Percentiles rank a stretch among this genome's conserved stretches.
Conservation (phyloP, 2,113 vertebrate genomes). For the Conger conger region DNA sequence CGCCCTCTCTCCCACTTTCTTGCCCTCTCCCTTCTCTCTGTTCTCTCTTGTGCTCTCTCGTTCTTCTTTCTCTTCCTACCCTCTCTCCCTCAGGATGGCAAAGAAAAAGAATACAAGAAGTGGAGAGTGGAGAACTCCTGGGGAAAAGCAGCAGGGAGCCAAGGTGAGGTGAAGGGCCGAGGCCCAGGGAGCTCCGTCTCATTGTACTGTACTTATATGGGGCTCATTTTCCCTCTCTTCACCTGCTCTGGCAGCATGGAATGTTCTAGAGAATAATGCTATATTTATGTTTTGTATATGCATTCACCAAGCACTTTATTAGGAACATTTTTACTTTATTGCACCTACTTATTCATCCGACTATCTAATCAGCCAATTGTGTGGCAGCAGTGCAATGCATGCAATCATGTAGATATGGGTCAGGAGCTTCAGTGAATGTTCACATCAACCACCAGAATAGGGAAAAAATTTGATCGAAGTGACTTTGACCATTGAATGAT, state of each 20-base stretch:
- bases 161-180: conserved; percentile 62
- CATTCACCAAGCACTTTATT: too few relatives aligned
- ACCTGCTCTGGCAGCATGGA: not conserved
- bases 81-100: conserved; percentile 64
- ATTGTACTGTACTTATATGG: not conserved
- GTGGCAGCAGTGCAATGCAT: too few relatives aligned
- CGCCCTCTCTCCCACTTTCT: too few relatives aligned
- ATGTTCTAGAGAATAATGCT: not conserved
- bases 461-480: too few relatives aligned
- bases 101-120: conserved; percentile 67
- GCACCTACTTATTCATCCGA: too few relatives aligned
- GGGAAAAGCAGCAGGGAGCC: conserved; percentile 81
- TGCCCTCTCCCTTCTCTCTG: not conserved
- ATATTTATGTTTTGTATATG: too few relatives aligned
- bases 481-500: too few relatives aligned
- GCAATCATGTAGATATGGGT: too few relatives aligned
- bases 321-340: too few relatives aligned
- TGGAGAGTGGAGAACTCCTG: conserved; percentile 85
- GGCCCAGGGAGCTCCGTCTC: not conserved
- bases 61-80: not conserved
- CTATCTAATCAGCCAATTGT: too few relatives aligned
- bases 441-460: too few relatives aligned
- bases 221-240: not conserved
- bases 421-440: too few relatives aligned
- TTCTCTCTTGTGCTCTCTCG: not conserved